Evolutionary conservation across 2,113 vertebrate genomes (phyloP).

Genomic region (Ctenodactylus gundi): DNA sequence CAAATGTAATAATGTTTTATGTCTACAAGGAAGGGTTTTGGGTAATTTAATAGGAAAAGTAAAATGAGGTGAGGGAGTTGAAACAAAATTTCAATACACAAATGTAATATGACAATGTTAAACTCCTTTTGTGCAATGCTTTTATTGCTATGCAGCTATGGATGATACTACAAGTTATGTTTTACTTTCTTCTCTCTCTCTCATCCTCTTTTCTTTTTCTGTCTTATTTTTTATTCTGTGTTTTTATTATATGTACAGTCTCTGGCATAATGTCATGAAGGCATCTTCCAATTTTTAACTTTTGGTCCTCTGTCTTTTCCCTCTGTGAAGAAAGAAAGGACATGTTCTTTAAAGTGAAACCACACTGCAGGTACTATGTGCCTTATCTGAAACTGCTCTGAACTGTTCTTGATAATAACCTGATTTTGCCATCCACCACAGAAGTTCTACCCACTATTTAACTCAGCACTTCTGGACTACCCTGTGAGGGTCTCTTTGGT

Average conservation of each 20-base stretch:
- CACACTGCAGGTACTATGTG: no score
- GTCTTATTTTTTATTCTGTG: not conserved
- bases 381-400: no score
- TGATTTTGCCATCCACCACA: no score
- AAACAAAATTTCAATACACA: not conserved
- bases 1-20: not conserved
- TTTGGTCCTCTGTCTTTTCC: not conserved
- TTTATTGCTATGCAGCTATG: no score
- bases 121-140: not conserved
- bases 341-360: no score
- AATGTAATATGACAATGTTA: not conserved
- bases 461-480: no score
- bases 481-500: no score
- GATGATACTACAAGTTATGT: no score
- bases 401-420: no score
- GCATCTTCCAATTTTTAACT: not conserved
- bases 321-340: no score
- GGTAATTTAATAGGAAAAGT: not conserved
- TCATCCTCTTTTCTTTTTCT: no score
- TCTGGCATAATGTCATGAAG: not conserved
- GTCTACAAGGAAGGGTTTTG: not conserved
- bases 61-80: not conserved
- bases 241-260: not conserved
- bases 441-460: no score
- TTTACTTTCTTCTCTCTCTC: not conserved